Evolutionary conservation across 2,888 invertebrate genomes (phyloP), one percentile per base, ranked within the genome.

Genomic region (Drosophila parthenogenetica): DNA sequence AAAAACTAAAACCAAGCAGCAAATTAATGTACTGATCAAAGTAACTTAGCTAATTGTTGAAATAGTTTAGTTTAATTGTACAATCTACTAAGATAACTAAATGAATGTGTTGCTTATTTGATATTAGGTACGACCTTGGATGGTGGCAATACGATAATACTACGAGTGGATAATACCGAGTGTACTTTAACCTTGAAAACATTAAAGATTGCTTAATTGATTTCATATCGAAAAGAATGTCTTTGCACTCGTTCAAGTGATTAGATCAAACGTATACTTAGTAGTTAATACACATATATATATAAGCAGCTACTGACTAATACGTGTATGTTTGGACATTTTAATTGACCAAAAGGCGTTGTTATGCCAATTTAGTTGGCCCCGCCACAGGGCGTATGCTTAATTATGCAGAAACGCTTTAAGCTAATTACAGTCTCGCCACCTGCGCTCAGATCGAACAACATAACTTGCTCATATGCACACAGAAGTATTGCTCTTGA

Each of bases 401-500:
- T 86, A 84, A 86, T 86, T 86, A 86, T 86, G 83, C 81, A 75
- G 75, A 81, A 77, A 81, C 84, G 61, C 77, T 86, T 62, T 64
- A 55, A 58, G 61, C 48, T 86, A 86, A 86, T 86, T 87, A 68
- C 65, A 77, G 60, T 54, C 45, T 45, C 69, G 61, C 10, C 60
- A 81, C 60, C 77, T 81, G 85, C 59, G 45, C 37, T 43, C 54
- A 35, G 32, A 70, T 68, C 50, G 61, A 62, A 64, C 49, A 58
- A 45, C 51, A 57, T 79, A 46, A 69, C 49, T 60, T 29, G 40
- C 35, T 11, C 40, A 39, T 17, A 16, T 29, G 39, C 48, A n/a
- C 42, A 45, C 54, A 58, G 50, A 35, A 17, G 35, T 37, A 60
- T 25, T 55, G 49, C 29, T 19, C 53, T 25, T 45, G 55, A 29